Evolutionary conservation across 2,888 invertebrate genomes (phyloP).

Genomic region (Macaria notata): DNA sequence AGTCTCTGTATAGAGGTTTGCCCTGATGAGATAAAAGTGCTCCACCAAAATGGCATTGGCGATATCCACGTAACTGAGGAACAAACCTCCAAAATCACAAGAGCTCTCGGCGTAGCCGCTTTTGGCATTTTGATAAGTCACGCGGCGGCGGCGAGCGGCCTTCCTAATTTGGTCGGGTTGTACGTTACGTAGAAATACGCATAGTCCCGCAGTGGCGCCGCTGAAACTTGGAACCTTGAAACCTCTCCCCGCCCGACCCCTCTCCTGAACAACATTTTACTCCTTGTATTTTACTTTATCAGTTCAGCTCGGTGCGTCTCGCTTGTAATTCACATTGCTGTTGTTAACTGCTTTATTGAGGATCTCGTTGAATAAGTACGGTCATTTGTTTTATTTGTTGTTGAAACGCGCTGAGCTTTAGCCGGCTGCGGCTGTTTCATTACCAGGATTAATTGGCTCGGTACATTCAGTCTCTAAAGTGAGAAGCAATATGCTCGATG

Average conservation of each 20-base stretch:
- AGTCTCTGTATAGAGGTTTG: no score
- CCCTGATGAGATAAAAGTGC: slow-evolving; percentile 10
- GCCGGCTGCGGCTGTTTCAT: neutral
- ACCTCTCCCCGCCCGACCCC: slow-evolving; percentile 36
- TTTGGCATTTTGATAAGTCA: slow-evolving; percentile 16
- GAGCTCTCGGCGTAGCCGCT: slow-evolving; percentile 9
- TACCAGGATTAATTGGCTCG: neutral
- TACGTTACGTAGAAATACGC: slow-evolving; percentile 64
- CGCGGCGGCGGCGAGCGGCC: slow-evolving; percentile 24
- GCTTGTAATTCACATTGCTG: slow-evolving; percentile 21
- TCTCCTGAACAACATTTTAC: slow-evolving; percentile 50
- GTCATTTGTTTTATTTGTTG: slow-evolving; percentile 12
- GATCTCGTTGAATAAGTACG: slow-evolving; percentile 10
- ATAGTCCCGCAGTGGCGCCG: slow-evolving; percentile 71
- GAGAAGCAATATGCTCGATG: no score
- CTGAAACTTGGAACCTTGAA: slow-evolving; percentile 58
- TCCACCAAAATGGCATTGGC: slow-evolving; percentile 12
- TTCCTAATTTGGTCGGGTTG: slow-evolving; percentile 46
- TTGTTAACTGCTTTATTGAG: slow-evolving; percentile 17
- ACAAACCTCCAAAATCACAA: slow-evolving; percentile 12
- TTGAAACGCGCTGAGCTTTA: slow-evolving; percentile 1
- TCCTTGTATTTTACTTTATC: slow-evolving; percentile 45
- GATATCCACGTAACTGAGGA: slow-evolving; percentile 17
- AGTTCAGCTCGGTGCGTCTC: slow-evolving; percentile 27
- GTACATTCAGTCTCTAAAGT: no score